Conservation (phyloP, 2,113 vertebrate genomes). For the Macquaria australasica region DNA sequence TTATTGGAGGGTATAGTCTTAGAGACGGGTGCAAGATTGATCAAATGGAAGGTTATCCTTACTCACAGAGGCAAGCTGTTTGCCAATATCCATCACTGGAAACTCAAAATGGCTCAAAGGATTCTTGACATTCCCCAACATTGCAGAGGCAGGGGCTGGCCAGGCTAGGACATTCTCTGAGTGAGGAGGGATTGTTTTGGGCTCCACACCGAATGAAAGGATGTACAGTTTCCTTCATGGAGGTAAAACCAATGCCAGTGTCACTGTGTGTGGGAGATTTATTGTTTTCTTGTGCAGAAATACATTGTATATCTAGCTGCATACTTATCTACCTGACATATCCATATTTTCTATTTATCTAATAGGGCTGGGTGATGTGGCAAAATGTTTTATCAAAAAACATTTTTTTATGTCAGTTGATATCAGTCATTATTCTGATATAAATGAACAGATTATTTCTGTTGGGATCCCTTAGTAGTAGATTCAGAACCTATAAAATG, state of each 20-base stretch:
- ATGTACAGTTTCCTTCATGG: neutral
- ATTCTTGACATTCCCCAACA: conserved; percentile 76
- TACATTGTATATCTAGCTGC: neutral
- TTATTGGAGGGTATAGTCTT: conserved; percentile 82
- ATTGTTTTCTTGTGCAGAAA: neutral
- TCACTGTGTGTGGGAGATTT: neutral
- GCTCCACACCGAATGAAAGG: conserved; percentile 5
- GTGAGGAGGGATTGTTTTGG: conserved; percentile 42
- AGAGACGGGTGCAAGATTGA: conserved; percentile 82
- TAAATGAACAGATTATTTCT: neutral
- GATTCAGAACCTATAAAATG: neutral
- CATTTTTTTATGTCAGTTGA: too few relatives aligned
- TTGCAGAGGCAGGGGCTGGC: conserved; percentile 46
- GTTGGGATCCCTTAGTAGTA: neutral
- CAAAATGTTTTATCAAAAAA: neutral
- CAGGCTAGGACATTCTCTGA: conserved; percentile 36
- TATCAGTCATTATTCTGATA: neutral
- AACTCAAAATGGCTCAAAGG: conserved; percentile 81
- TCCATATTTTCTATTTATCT: neutral
- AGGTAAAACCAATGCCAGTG: conserved; percentile 13
- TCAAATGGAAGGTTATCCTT: conserved; percentile 86
- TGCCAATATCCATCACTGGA: conserved; percentile 84
- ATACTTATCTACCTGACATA: neutral
- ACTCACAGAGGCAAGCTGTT: conserved; percentile 85
- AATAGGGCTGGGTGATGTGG: neutral